Evolutionary conservation across 1,140 invertebrate genomes (phyloP).

Genomic region (Nebria ingens): DNA sequence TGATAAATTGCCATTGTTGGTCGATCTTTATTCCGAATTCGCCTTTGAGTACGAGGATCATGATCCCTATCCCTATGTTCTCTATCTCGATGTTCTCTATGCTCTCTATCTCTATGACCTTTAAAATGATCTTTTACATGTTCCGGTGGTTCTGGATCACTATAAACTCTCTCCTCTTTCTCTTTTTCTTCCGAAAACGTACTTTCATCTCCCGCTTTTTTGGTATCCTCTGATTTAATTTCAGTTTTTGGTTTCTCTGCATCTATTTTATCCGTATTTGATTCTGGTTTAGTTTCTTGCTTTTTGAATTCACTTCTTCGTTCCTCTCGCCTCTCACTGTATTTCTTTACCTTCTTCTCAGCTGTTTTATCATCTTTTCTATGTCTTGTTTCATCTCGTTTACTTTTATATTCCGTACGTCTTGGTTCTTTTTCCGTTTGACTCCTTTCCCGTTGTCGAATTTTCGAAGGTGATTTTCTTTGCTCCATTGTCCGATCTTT

Average conservation of each 20-base stretch:
- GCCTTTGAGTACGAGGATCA: conserved; percentile 27
- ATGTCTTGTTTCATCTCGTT: conserved; percentile 25
- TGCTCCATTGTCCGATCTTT: conserved; percentile 3
- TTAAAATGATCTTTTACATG: conserved; percentile 17
- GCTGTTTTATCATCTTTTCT: conserved; percentile 15
- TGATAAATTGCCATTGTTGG: conserved; percentile 32
- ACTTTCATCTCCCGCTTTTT: conserved; percentile 19
- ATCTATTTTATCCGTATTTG: conserved; percentile 2
- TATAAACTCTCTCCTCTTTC: conserved; percentile 11
- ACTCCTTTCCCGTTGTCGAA: conserved; percentile 23
- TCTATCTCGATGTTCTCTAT: conserved; percentile 7
- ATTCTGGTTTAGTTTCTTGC: conserved; percentile 21
- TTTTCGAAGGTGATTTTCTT: conserved; percentile 20
- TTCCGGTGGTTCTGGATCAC: conserved; percentile 6
- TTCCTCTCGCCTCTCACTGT: conserved; percentile 33
- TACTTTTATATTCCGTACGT: conserved; percentile 22
- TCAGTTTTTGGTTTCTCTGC: conserved; percentile 1
- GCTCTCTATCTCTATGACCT: conserved; percentile 17
- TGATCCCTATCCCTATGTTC: conserved; percentile 16
- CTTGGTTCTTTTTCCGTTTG: conserved; percentile 27
- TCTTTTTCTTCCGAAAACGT: conserved; percentile 13
- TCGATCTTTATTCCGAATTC: conserved; percentile 40
- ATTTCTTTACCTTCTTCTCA: conserved; percentile 32
- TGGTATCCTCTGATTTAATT: conserved; percentile 13
- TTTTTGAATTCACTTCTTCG: conserved; percentile 29